Evolutionary conservation across 2,888 invertebrate species (phyloP), one percentile per base, ranked within the genome.

Genomic region (Eumacrocentrus americanus): DNA sequence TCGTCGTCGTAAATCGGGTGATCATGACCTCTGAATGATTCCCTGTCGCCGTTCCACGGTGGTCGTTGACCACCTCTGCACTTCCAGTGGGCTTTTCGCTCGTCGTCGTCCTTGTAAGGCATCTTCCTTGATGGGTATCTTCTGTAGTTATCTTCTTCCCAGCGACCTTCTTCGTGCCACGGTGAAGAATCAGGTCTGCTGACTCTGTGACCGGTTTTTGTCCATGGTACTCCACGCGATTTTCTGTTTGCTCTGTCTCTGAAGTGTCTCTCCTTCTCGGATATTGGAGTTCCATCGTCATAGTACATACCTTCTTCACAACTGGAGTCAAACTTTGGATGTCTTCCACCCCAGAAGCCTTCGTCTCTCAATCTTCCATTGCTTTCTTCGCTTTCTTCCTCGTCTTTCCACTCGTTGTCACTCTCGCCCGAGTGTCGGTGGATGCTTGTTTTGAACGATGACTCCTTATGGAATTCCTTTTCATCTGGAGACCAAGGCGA

Each of bases 401-500:
- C 80, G 64, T 81, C 80, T 61, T 79, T 80, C 77, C 79, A 80
- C 23, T 80, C 80, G 65, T 76, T 79, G 52, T 80, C 80, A 47
- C 81, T 81, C 53, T 79, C 80, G 1, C 81, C 82, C 2, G 83
- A 82, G 62, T 83, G 83, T 83, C 84, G 85, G 11, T 85, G 84
- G 34, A 69, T 64, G 1, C 81, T 74, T 0, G 82, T 74, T 48
- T 61, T 66, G 5, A 56, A 58, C 3, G 60, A 34, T 2, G 81
- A 78, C 25, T 82, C 82, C 50, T 82, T 81, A 12, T 81, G 81
- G 54, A 84, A 84, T 64, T 89, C 88, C 54, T 87, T 87, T 0
- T 89, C 90, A 81, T 92, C 92, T 1, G 91, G 90, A 0, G 92
- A 92, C 85, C 90, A 91, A 0, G 89, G 90, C 1, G 91, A 91